phyloP scores from a whole-genome alignment of 2,888 invertebrate species.

The Microctonus brassicae region DNA sequence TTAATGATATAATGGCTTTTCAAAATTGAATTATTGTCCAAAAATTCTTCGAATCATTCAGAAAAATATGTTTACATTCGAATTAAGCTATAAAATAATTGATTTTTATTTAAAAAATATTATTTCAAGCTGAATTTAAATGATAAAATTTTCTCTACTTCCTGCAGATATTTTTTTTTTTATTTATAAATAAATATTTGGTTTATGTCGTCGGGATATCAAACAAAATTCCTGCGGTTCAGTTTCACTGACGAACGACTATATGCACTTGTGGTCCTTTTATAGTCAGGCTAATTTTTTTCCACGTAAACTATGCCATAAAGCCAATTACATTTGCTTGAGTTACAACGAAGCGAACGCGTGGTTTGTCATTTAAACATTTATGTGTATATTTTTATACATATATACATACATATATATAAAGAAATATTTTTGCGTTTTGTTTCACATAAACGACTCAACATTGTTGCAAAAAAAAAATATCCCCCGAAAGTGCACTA shows the following conservation, averaged over 20 bases:
- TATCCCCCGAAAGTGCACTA: background rate
- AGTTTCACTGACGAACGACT: constrained; percentile 4
- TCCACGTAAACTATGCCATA: constrained; percentile 64
- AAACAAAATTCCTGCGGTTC: constrained; percentile 29
- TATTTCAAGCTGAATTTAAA: background rate
- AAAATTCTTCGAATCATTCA: no score
- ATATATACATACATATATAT: no score
- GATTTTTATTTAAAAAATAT: no score
- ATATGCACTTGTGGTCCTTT: constrained; percentile 31
- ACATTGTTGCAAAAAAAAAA: background rate
- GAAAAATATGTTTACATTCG: no score
- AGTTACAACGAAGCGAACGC: constrained; percentile 29
- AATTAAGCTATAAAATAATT: no score
- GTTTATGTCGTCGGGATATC: background rate
- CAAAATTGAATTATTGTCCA: no score
- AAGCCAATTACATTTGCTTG: constrained; percentile 59
- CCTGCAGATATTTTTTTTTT: no score
- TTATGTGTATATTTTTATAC: background rate
- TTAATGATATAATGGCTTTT: no score
- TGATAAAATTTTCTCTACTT: no score
- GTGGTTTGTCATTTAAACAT: constrained; percentile 62
- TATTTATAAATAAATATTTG: no score
- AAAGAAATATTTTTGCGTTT: background rate
- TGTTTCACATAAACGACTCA: background rate
- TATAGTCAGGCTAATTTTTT: constrained; percentile 55